Conservation (phyloP, 1,140 invertebrate species). For the Solen grandis region DNA sequence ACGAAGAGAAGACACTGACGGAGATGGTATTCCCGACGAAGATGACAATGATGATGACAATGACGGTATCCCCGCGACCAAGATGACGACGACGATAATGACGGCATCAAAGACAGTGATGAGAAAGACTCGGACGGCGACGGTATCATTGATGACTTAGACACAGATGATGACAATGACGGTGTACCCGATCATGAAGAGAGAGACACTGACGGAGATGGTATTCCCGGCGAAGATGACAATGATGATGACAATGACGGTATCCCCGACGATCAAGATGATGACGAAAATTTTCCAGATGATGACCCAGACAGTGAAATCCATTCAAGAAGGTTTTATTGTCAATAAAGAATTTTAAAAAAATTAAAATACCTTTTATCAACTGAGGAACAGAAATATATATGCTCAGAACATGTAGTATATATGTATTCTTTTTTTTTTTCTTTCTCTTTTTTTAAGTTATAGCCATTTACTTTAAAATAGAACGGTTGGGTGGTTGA, state of each 20-base stretch:
- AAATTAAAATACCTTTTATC: no score
- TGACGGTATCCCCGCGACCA: conserved; percentile 75
- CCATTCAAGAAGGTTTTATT: no score
- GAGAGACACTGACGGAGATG: conserved; percentile 73
- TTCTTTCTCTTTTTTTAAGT: no score
- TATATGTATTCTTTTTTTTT: no score
- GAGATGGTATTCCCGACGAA: conserved; percentile 66
- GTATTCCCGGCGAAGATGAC: conserved; percentile 69
- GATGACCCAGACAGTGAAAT: conserved; percentile 71
- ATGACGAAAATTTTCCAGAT: conserved; percentile 62
- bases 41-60: conserved; percentile 59
- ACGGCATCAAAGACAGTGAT: conserved; percentile 39
- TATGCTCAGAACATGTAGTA: no score
- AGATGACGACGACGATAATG: conserved; percentile 60
- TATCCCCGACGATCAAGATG: conserved; percentile 69
- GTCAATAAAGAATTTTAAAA: no score
- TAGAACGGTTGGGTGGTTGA: no score
- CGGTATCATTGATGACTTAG: neutral
- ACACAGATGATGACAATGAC: conserved; percentile 67
- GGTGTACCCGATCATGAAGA: conserved; percentile 69
- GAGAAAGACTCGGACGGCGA: conserved; percentile 39
- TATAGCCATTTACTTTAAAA: no score
- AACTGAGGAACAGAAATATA: no score
- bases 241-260: conserved; percentile 69
- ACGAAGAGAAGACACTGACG: conserved; percentile 68